Base-by-base conservation (phyloP, 2,888 invertebrate species). In the Acanthoscelides obtectus region DNA sequence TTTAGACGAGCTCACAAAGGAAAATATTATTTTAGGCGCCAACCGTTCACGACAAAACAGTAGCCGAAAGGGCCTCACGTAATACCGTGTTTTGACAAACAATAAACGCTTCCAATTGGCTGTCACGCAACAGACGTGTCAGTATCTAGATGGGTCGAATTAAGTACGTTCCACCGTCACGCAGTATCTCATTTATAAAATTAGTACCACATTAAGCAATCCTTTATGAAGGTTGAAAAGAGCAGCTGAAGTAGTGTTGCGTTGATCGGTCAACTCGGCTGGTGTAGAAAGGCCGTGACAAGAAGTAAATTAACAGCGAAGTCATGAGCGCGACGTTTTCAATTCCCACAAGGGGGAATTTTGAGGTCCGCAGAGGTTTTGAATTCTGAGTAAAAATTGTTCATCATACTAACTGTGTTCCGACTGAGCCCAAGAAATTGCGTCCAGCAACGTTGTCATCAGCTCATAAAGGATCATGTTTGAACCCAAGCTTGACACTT, bases 221-320 rank as follows among this genome's bases (percentile, higher is more conserved):
- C 25, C 45, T 68, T 27, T 68, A 25, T 68, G 17, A 25, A 20
- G 27, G 68, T 20, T 21, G 66, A 66, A 66, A 4, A 66, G 66
- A 66, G 66, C 66, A 66, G 66, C 66, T 66, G 66, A 66, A 22
- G 22, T 66, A 21, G 66, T 66, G 5, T 66, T 66, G 20, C 20
- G 66, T 66, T 66, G 22, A 21, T 66, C 12, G 45, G 45, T 66
- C 17, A 1, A 20, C 20, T 66, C 22, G 66, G 20, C 22, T 66
- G 66, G 20, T 66, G 66, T 66, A 45, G 45, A 45, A 45, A 73
- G 71, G 67, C 71, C 73, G 66, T 72, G 76, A 79, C 80, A 81
- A 81, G 82, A 81, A 83, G 82, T 84, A 83, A 84, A 84, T 83
- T 83, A 84, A 83, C 83, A 82, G 84, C 86, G 73, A 1, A 21